Base-by-base conservation (phyloP, 2,113 vertebrate species). In the Dromaius novaehollandiae region DNA sequence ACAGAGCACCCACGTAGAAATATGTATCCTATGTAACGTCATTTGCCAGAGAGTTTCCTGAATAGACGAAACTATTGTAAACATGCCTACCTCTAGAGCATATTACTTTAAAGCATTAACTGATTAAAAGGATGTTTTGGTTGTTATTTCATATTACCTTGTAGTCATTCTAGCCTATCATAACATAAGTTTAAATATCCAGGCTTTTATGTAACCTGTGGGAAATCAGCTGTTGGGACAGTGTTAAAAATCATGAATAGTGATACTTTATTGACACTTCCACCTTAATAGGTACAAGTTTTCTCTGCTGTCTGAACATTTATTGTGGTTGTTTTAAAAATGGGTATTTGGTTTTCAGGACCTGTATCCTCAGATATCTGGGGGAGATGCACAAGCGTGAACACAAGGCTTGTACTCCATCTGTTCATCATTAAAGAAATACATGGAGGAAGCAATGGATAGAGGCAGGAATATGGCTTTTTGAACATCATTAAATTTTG, bases 291-390 rank as follows among this genome's bases (percentile, higher is more conserved):
- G 22, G 24, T 44, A 50, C 44, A 84, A 19, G 7, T 13, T 4
- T 53, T 24, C 15, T 61, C 48, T 65, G 21, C 66, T 87, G 21
- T 34, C 14, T 94, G 9, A 68, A 58, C 36, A 40, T 78, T 8
- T 38, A 6, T 10, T 34, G 2, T 2, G 7, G 60, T 6, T 42
- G 4, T 53, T 86, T 78, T 40, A 63, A 15, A 66, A 83, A 28
- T 12, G 30, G 36, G 1, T 48, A 2, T 32, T 85, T 77, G 50
- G 2, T 40, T 71, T 93, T 69, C 13, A 46, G 70, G 60, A 20
- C 11, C 8, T 48, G 0, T 3, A 2, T 20, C 42, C 28, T 25
- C 13, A 4, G 21, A 2, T 64, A 4, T 82, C 5, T 82, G 28
- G 7, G 21, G 16, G 7, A 66, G 19, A 11, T 50, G 4, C 9